Base-by-base conservation (phyloP, 2,888 invertebrate species). In the Hermaeophaga mercurialis region DNA sequence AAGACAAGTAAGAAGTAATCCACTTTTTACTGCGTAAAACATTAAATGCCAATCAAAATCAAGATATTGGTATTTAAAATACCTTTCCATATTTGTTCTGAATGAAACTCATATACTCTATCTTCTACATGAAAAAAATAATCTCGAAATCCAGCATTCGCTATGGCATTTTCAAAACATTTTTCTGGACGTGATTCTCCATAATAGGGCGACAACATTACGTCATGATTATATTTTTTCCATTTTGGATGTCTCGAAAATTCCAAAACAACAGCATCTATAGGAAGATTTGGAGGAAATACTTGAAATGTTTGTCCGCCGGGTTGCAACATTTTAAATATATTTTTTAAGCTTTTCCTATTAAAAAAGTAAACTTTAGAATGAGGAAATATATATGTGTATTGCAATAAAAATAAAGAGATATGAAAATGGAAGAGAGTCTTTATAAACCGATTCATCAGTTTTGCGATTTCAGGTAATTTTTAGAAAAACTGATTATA, bases 251-350 rank as follows among this genome's bases (percentile, higher is more conserved):
- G 47, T 38, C 26, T 36, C 2, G 19, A 36, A 2, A 47, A 8
- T 7, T 36, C 12, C 3, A 8, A 2, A 12, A 22, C 18, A 18
- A 36, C 12, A 1, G 12, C 12, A 15, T 47, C 36, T 4, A 14
- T 22, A 5, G 47, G 47, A 14, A 34, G 4, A 5, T 6, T 9
- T 11, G 3, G 1, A 24, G 5, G 24, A 26, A 34, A 47, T 2
- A 47, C 24, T 3, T 24, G 12, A n/a, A 47, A 47, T n/a, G 26
- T 36, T 12, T 38, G 36, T 14, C 47, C 47, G 11, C 19, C 19
- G 5, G 34, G 34, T 47, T 36, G 36, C n/a, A 47, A 22, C 47
- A 47, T 47, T 15, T 11, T 26, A n/a, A 36, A 11, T 7, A 47
- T 36, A 24, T 47, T 47, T 22, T 36, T 34, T 24, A 47, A 36